Base-by-base conservation (phyloP, 1,140 invertebrate species). In the Zaprionus capensis region DNA sequence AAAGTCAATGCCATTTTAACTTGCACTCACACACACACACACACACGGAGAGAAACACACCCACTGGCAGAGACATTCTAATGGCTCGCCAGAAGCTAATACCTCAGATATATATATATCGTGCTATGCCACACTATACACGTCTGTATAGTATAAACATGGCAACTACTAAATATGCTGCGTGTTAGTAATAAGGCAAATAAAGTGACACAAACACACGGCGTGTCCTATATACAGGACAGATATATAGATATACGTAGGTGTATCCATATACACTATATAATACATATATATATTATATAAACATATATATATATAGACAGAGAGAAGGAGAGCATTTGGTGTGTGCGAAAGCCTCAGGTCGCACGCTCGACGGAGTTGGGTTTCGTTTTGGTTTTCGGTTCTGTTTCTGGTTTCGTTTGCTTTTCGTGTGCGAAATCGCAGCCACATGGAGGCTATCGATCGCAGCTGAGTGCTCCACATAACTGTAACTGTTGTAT, bases 351-450 rank as follows among this genome's bases (percentile, higher is more conserved):
- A 71, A 72, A 56, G 84, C 76, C 66, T 80, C 73, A 65, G 53
- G 53, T 65, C 46, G 61, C 68, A 76, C 55, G 73, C 55, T 58
- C 31, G 26, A 20, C 59, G 62, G 41, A 71, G 70, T 64, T 56
- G n/a, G 20, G 20, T 53, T 62, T 6, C 11, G 57, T 34, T 64
- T 31, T 24, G n/a, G 46, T 51, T 53, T 55, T 53, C 24, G 67
- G 7, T 49, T 70, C 36, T 58, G 65, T 59, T 72, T 76, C 61
- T 79, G 79, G 76, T 82, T 80, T 87, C 72, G 83, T 77, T 88
- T 72, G 78, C 77, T 83, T 83, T 87, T 85, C 86, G 86, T 90
- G 79, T 90, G 85, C 85, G 81, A 90, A 90, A 90, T 90, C 86
- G 82, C 81, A 85, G 81, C 58, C 57, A 81, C 71, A 81, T 75